These are phyloP conservation scores for Anser cygnoides DNA, from an alignment of 2,113 vertebrate genomes.

Conservation along the genomic window DNA sequence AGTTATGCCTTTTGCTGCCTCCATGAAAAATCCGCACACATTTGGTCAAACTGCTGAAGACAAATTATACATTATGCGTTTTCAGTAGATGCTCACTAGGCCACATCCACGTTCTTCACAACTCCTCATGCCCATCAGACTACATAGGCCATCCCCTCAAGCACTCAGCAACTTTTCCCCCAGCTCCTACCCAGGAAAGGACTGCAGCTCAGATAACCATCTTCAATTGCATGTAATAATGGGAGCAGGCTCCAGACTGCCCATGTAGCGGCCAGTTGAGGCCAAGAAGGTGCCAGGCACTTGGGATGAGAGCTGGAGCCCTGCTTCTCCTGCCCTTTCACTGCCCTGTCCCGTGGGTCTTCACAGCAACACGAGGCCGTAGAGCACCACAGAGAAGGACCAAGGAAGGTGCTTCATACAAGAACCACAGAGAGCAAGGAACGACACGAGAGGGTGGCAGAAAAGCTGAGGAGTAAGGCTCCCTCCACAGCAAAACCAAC, in stretches of 20 bases:
- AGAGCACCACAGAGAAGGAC: neutral
- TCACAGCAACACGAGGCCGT: neutral
- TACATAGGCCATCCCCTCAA: neutral
- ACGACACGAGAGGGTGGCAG: neutral
- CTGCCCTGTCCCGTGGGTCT: neutral
- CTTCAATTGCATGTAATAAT: neutral
- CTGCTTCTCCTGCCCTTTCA: neutral
- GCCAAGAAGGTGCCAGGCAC: neutral
- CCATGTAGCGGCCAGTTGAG: neutral
- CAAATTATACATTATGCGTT: neutral
- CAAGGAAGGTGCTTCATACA: neutral
- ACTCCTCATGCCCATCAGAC: neutral
- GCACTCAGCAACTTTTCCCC: neutral
- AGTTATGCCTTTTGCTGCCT: neutral
- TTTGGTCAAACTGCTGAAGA: neutral
- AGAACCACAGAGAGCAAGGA: neutral
- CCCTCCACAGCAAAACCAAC: neutral
- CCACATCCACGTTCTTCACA: neutral
- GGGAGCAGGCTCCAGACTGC: neutral
- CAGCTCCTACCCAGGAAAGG: fast-evolving
- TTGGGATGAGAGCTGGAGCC: fast-evolving
- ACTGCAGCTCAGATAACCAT: neutral
- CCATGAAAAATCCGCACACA: neutral
- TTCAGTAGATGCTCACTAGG: neutral
- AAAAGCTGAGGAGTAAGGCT: neutral